Evolutionary conservation across 2,888 invertebrate genomes (phyloP).

Genomic region (Muscina levida): DNA sequence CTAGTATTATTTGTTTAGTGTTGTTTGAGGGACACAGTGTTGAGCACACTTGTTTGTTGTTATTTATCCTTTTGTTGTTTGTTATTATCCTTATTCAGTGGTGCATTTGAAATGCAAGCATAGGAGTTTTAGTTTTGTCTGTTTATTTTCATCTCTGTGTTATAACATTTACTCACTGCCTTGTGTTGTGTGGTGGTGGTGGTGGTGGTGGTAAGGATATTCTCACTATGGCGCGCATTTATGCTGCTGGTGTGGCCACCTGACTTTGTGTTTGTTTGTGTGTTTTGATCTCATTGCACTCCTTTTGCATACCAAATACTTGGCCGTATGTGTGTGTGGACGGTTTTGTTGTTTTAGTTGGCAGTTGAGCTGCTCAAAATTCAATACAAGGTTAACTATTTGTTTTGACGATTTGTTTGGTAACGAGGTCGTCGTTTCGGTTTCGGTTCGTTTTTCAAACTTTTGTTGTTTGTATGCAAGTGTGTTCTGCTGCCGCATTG

Average conservation of each 20-base stretch:
- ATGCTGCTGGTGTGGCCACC: too few species aligned
- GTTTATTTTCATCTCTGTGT: constrained; percentile 20
- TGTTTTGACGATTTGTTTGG: constrained; percentile 61
- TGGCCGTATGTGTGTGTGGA: constrained; percentile 44
- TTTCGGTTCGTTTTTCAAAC: not conserved
- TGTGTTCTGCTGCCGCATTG: constrained; percentile 9
- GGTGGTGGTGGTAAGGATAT: constrained; percentile 37
- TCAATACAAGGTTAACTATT: constrained; percentile 66
- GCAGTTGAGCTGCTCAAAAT: constrained; percentile 55
- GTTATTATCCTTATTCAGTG: constrained; percentile 4
- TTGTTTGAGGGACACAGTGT: not conserved
- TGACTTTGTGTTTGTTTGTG: constrained; percentile 31
- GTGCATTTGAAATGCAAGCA: not conserved
- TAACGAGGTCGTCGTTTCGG: constrained; percentile 58
- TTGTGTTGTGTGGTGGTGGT: not conserved
- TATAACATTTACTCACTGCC: constrained; percentile 21
- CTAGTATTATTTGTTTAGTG: not conserved
- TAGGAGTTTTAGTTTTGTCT: not conserved
- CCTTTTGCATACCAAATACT: constrained; percentile 61
- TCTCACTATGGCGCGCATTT: not conserved
- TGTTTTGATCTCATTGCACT: constrained; percentile 48
- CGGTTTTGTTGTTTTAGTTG: constrained; percentile 50
- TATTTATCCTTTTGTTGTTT: constrained; percentile 11
- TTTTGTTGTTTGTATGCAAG: not conserved
- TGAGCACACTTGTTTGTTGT: not conserved